phyloP scores from a whole-genome alignment of 2,888 invertebrate species.

The Apoda limacodes region DNA sequence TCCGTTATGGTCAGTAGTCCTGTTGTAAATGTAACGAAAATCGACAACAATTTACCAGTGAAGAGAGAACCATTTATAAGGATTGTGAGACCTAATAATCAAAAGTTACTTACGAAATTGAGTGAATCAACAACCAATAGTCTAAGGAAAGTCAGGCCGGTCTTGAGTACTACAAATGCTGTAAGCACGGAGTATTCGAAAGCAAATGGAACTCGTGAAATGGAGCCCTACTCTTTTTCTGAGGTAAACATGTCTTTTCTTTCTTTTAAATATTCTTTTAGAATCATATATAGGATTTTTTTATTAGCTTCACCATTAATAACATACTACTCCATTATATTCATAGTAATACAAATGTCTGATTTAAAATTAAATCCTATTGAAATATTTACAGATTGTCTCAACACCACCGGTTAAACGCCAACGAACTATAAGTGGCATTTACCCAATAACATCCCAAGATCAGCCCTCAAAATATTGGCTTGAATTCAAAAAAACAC shows the following conservation, averaged over 20 bases:
- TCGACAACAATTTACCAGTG: slow-evolving; percentile 15
- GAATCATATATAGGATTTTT: too few relatives aligned
- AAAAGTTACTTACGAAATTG: slow-evolving; percentile 13
- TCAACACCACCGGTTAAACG: slow-evolving; percentile 20
- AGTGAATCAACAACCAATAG: slow-evolving; percentile 19
- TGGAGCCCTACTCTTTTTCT: too few relatives aligned
- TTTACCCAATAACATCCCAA: slow-evolving; percentile 29
- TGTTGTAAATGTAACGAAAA: slow-evolving; percentile 17
- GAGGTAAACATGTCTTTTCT: too few relatives aligned
- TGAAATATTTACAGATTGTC: background rate
- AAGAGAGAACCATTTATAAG: slow-evolving; percentile 18
- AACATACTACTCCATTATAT: too few relatives aligned
- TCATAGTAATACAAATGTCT: too few relatives aligned
- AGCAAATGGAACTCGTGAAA: too few relatives aligned
- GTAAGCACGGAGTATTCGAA: too few relatives aligned
- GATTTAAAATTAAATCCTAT: too few relatives aligned
- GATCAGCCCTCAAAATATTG: slow-evolving; percentile 17
- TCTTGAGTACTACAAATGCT: slow-evolving; percentile 15
- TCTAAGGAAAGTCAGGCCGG: slow-evolving; percentile 18
- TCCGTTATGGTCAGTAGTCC: slow-evolving; percentile 16
- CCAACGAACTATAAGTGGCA: slow-evolving; percentile 35
- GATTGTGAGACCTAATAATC: slow-evolving; percentile 13
- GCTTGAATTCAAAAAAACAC: slow-evolving; percentile 22
- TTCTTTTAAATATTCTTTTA: too few relatives aligned
- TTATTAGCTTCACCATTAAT: too few relatives aligned